Evolutionary conservation across 2,888 invertebrate genomes (phyloP).

Genomic region (Frankliniella fusca): DNA sequence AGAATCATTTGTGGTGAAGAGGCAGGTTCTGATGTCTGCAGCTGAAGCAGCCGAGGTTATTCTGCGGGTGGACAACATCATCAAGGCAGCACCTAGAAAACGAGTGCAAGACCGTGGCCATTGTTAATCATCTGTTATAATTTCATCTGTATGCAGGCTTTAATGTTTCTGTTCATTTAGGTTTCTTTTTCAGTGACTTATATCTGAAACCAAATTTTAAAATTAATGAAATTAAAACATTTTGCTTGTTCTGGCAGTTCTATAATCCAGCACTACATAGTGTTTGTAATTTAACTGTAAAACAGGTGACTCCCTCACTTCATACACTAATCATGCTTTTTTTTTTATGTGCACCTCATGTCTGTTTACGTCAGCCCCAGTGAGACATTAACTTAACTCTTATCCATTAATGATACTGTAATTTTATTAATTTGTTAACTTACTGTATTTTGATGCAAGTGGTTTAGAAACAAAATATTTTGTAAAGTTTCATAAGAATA

Average conservation of each 20-base stretch:
- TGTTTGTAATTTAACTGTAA: neutral
- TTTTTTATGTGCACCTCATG: neutral
- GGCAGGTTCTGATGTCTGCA: conserved; percentile 90
- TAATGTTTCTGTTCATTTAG: neutral
- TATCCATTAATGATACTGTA: neutral
- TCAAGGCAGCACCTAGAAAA: conserved; percentile 83
- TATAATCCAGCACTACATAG: neutral
- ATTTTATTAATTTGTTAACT: neutral
- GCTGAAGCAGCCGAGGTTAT: conserved; percentile 99
- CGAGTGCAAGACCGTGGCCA: conserved; percentile 81
- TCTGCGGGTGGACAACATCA: conserved; percentile 94
- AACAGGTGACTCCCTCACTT: neutral
- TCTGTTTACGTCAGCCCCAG: neutral
- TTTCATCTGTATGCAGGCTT: conserved; percentile 29
- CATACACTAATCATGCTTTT: neutral
- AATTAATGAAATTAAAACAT: too few species aligned
- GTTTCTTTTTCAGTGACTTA: neutral
- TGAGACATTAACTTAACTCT: neutral
- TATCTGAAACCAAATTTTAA: neutral
- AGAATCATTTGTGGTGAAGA: conserved; percentile 95
- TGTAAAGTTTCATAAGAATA: neutral
- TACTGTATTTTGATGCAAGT: neutral
- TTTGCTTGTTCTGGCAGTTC: too few species aligned
- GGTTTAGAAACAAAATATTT: neutral
- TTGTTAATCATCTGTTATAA: conserved; percentile 55